Base-by-base conservation (phyloP, 2,113 vertebrate genomes). In the Sceloporus tristichus region DNA sequence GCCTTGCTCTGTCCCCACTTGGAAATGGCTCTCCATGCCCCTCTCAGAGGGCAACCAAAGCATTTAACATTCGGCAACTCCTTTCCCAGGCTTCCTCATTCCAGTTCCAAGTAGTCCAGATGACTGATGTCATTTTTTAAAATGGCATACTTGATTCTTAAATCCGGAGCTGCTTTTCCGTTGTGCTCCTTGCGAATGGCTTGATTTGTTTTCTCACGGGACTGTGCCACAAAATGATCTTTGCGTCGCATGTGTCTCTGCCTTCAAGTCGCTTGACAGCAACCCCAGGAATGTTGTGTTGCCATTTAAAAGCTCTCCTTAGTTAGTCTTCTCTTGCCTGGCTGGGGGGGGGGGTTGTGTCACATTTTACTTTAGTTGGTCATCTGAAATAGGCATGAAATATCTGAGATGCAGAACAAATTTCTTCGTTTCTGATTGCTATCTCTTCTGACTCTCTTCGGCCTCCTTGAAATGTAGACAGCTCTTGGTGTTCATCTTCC, bases 401-500 rank as follows among this genome's bases (percentile, higher is more conserved):
- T 1, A 10, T 82, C 29, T 25, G 70, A 38, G 34, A 2, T 75
- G 83, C 82, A 65, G 3, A 86, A 89, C 77, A 70, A 0, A 1
- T 90, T 71, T 29, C n/a, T 48, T 88, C 10, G n/a, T 14, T 56
- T 48, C n/a, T 85, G 74, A 70, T 81, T 89, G 77, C 42, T 89
- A 75, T 90, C 84, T 19, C 53, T 73, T 88, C 87, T n/a, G 23
- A 66, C 62, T 25, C 21, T 62, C n/a, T 68, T 8, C 25, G 9
- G 1, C 66, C n/a, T 48, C 70, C 19, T 25, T 48, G 11, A 66
- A 6, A 14, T 68, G 54, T 29, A 70, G 19, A 19, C n/a, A 56
- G 56, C 88, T 94, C 93, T 89, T 91, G 38, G 90, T 87, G 88
- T 85, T 86, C 34, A 87, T 93, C 90, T 89, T 90, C 84, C 34